Conservation (phyloP, 1,140 invertebrate genomes). For the Zaprionus camerounensis region DNA sequence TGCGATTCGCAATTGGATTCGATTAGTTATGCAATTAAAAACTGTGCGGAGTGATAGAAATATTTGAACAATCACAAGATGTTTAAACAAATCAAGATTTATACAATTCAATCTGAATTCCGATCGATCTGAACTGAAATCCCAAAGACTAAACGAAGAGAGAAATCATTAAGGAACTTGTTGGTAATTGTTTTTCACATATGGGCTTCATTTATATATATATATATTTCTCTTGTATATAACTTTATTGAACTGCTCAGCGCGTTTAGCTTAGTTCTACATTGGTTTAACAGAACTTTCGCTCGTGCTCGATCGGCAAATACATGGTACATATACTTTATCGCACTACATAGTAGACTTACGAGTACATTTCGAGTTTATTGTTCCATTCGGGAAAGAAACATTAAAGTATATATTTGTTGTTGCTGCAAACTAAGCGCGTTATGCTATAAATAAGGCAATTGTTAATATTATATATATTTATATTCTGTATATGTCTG, state of each 20-base stretch:
- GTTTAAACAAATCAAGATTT: slow-evolving; percentile 51
- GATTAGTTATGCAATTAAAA: slow-evolving; percentile 28
- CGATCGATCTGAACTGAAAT: slow-evolving; percentile 16
- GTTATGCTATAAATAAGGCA: slow-evolving; percentile 76
- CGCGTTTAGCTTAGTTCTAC: slow-evolving; percentile 46
- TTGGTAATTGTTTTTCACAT: slow-evolving; percentile 20
- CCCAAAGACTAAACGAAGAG: slow-evolving; percentile 31
- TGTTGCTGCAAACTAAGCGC: slow-evolving; percentile 77
- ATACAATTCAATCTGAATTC: slow-evolving; percentile 34
- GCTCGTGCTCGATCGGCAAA: slow-evolving; percentile 21
- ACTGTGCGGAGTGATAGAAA: slow-evolving; percentile 76
- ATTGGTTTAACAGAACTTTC: slow-evolving; percentile 32
- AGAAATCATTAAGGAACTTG: slow-evolving; percentile 23
- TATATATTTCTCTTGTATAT: slow-evolving; percentile 20
- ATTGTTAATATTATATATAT: slow-evolving; percentile 29
- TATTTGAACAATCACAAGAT: slow-evolving; percentile 65
- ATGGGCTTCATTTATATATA: slow-evolving; percentile 40
- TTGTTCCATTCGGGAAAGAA: slow-evolving; percentile 35
- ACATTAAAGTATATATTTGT: slow-evolving; percentile 38
- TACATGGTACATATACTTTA: slow-evolving; percentile 14
- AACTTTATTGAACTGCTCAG: slow-evolving; percentile 50
- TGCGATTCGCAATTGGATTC: neutral
- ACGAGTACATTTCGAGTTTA: slow-evolving; percentile 33
- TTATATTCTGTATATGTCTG: slow-evolving; percentile 9
- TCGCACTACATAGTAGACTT: slow-evolving; percentile 21